These are phyloP conservation scores for Drosophila nr. medialis DNA, from an alignment of 2,888 invertebrate species.

Conservation along the genomic window DNA sequence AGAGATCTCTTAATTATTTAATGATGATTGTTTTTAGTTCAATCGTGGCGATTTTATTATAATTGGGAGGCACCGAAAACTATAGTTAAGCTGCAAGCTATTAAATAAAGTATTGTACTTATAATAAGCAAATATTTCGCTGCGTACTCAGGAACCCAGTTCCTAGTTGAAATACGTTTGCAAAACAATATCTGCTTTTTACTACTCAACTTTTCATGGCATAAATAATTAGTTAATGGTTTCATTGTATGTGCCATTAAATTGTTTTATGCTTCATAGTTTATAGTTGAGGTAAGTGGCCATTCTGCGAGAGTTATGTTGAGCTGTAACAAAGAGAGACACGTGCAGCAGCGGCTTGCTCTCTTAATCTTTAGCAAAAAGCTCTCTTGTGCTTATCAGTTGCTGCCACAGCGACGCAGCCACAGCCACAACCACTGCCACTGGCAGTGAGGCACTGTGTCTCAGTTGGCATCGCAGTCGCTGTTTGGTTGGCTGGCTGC, in stretches of 20 bases:
- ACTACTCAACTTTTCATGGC: neutral
- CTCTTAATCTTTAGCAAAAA: constrained; percentile 20
- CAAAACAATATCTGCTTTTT: neutral
- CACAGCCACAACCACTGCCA: constrained; percentile 13
- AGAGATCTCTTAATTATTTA: neutral
- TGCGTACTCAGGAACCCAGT: neutral
- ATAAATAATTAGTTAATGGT: constrained; percentile 37
- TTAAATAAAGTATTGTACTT: neutral
- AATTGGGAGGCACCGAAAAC: neutral
- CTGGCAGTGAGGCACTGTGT: neutral
- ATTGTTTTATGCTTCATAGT: constrained; percentile 33
- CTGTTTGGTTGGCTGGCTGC: constrained; percentile 33
- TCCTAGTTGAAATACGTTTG: neutral
- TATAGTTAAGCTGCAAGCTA: neutral
- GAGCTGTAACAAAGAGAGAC: constrained; percentile 17
- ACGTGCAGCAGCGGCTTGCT: neutral
- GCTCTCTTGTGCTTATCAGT: constrained; percentile 58
- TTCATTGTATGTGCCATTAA: constrained; percentile 39
- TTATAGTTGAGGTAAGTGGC: constrained; percentile 21
- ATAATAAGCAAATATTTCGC: neutral
- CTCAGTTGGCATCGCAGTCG: constrained; percentile 32
- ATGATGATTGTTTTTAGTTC: neutral
- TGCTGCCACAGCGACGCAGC: constrained; percentile 7
- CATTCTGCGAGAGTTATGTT: neutral
- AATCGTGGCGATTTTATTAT: neutral